phyloP scores from a whole-genome alignment of 2,888 invertebrate genomes.

The Nomada ruficornis region DNA sequence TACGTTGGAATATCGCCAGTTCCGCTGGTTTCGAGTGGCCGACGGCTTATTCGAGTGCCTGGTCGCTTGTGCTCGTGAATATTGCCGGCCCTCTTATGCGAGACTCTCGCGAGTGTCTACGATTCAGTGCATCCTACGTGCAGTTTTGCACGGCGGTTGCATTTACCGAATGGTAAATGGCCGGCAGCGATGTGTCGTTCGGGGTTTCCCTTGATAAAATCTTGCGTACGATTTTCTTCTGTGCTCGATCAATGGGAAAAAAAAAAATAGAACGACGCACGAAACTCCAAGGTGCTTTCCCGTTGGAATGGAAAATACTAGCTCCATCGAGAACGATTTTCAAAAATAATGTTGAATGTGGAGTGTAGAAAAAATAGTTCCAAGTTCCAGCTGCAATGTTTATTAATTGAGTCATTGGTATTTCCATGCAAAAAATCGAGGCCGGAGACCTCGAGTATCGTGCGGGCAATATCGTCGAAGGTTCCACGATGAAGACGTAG shows the following conservation, averaged over 20 bases:
- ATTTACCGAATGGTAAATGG: constrained; percentile 44
- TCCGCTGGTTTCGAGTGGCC: constrained; percentile 74
- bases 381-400: too few relatives aligned
- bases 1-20: constrained; percentile 76
- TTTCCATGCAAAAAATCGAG: too few relatives aligned
- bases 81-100: constrained; percentile 64
- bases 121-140: constrained; percentile 60
- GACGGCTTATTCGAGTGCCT: constrained; percentile 69
- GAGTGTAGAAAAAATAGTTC: too few relatives aligned
- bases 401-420: too few relatives aligned
- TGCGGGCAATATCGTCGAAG: too few relatives aligned
- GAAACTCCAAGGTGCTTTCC: too few relatives aligned
- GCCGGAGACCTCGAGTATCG: too few relatives aligned
- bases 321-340: too few relatives aligned
- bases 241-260: neutral
- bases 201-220: constrained; percentile 31
- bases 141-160: constrained; percentile 46
- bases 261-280: neutral
- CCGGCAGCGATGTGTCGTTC: constrained; percentile 47
- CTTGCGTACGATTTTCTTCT: constrained; percentile 17
- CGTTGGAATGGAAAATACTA: neutral
- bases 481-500: constrained; percentile 31
- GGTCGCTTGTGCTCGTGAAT: constrained; percentile 63
- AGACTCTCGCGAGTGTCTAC: constrained; percentile 61
- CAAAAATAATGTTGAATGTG: too few relatives aligned